Evolutionary conservation across 1,140 invertebrate genomes (phyloP).

Genomic region (Drosophila suzukii): DNA sequence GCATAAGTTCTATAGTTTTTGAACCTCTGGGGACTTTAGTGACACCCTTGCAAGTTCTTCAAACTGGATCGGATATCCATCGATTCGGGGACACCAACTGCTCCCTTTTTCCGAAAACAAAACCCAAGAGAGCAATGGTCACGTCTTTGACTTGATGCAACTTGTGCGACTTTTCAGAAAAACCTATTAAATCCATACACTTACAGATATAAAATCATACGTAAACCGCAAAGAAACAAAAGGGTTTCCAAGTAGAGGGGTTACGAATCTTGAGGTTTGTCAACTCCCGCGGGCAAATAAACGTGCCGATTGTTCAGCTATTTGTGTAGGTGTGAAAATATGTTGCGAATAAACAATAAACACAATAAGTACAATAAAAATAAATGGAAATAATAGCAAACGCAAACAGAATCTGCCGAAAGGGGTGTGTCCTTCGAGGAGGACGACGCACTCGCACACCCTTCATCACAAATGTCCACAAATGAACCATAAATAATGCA

Average conservation of each 20-base stretch:
- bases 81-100: neutral
- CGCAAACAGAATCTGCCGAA: constrained; percentile 56
- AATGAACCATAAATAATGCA: constrained; percentile 64
- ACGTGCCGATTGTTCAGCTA: constrained; percentile 72
- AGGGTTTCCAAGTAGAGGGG: constrained; percentile 16
- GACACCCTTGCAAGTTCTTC: neutral
- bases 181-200: constrained; percentile 55
- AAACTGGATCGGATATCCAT: constrained; percentile 11
- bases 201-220: constrained; percentile 19
- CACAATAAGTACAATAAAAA: constrained; percentile 63
- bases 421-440: constrained; percentile 24
- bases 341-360: constrained; percentile 70
- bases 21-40: neutral
- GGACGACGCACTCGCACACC: constrained; percentile 24
- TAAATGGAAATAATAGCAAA: constrained; percentile 73
- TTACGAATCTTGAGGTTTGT: neutral
- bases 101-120: neutral
- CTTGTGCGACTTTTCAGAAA: constrained; percentile 25
- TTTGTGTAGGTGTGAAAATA: constrained; percentile 84
- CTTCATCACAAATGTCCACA: constrained; percentile 37
- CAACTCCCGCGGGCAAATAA: constrained; percentile 61
- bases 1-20: neutral
- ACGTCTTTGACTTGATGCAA: constrained; percentile 12
- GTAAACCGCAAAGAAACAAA: constrained; percentile 26
- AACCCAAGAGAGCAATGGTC: constrained; percentile 19